These are phyloP conservation scores for Plebejus anna DNA, from an alignment of 2,888 invertebrate genomes.

Conservation along the genomic window DNA sequence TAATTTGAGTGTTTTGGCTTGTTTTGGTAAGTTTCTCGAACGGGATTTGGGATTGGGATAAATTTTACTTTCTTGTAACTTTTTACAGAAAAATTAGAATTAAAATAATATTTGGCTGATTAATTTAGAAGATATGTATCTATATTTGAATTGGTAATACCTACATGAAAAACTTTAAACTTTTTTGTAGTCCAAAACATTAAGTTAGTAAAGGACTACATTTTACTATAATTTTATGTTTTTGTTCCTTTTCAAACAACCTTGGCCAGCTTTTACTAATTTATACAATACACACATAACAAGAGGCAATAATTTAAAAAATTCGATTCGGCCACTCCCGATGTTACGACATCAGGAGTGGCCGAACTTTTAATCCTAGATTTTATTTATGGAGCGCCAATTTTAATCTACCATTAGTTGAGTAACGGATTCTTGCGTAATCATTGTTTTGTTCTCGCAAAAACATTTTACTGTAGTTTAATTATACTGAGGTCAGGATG, in stretches of 20 bases:
- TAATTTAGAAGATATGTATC: background rate
- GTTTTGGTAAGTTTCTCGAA: conserved; percentile 4
- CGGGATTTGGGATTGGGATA: background rate
- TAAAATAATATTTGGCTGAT: background rate
- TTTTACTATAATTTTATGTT: background rate
- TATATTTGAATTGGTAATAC: background rate
- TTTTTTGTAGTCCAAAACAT: background rate
- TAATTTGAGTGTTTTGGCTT: conserved; percentile 3
- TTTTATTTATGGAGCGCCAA: background rate
- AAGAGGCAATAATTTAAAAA: background rate
- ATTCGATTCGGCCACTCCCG: background rate
- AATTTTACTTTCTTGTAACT: background rate
- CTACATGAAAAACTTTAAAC: background rate
- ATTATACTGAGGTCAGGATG: background rate
- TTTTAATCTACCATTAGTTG: background rate
- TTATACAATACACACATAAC: background rate
- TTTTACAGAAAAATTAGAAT: background rate
- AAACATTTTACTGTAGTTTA: conserved; percentile 18
- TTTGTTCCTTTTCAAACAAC: background rate
- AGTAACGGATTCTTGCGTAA: conserved; percentile 1
- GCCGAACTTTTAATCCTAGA: conserved; percentile 3
- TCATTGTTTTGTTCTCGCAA: background rate
- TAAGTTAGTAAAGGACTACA: background rate
- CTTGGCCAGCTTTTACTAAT: background rate
- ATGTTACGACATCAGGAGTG: background rate